phyloP scores from a whole-genome alignment of 2,113 vertebrate species.

The Struthio camelus region DNA sequence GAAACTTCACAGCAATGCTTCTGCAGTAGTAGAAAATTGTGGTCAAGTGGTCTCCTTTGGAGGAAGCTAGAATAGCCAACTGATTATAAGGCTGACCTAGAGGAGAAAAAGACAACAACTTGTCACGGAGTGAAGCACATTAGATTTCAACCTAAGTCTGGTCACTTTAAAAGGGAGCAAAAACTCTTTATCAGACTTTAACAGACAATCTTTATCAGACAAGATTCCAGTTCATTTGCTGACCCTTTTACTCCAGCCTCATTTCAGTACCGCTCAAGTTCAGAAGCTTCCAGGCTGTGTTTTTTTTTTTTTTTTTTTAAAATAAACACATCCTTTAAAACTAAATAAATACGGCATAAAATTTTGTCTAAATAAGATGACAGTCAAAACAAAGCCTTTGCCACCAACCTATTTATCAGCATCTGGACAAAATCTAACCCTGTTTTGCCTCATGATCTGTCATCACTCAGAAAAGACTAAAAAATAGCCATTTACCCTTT shows the following conservation, averaged over 20 bases:
- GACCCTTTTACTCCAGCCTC: not conserved
- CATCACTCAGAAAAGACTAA: too few relatives aligned
- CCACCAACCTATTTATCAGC: not conserved
- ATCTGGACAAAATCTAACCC: not conserved
- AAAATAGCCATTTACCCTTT: not conserved
- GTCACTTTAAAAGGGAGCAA: not conserved
- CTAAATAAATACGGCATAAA: not conserved
- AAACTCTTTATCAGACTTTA: not conserved
- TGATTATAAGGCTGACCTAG: conserved; percentile 99
- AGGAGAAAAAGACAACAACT: not conserved
- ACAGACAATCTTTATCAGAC: not conserved
- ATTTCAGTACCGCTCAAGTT: not conserved
- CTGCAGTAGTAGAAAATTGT: conserved; percentile 99
- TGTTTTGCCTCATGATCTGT: not conserved
- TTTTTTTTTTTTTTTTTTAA: not conserved
- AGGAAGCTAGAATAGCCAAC: conserved; percentile 98
- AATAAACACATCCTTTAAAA: not conserved
- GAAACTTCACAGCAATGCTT: conserved; percentile 99
- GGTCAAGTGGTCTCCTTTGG: conserved; percentile 98
- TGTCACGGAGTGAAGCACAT: not conserved
- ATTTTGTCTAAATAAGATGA: not conserved
- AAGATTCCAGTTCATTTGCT: not conserved
- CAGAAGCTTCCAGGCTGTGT: not conserved
- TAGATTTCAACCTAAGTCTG: not conserved
- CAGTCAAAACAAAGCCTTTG: not conserved